phyloP scores from a whole-genome alignment of 2,797 vertebrate species.

The Cyclura pinguis region DNA sequence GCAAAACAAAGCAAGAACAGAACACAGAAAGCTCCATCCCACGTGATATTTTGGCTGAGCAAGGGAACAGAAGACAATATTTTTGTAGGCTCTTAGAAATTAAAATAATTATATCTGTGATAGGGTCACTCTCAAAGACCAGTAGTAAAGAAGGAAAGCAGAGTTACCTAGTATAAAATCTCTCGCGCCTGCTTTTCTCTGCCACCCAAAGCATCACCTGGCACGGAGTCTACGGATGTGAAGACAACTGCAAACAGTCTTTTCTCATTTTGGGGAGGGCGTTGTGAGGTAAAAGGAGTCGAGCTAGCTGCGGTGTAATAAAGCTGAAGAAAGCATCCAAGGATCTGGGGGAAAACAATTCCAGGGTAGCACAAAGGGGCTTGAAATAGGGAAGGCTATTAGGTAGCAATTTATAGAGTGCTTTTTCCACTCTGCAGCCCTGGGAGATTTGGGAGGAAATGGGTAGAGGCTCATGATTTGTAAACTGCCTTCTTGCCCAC shows the following conservation, averaged over 20 bases:
- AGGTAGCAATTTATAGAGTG: background rate
- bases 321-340: background rate
- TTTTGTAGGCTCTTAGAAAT: background rate
- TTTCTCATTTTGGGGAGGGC: background rate
- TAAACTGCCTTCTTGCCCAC: background rate
- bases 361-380: background rate
- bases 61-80: background rate
- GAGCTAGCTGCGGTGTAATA: background rate
- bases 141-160: background rate
- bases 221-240: slow-evolving; percentile 10
- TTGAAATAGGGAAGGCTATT: slow-evolving; percentile 13
- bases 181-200: background rate
- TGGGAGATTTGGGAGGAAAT: no score
- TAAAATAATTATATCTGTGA: background rate
- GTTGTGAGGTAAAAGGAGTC: background rate
- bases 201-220: background rate
- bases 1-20: background rate
- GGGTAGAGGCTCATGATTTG: background rate
- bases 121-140: background rate
- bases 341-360: slow-evolving; percentile 7
- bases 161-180: background rate
- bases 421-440: background rate
- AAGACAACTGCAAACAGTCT: background rate
- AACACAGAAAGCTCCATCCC: background rate
- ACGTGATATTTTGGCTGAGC: background rate